Evolutionary conservation across 2,888 invertebrate genomes (phyloP), one percentile per base, ranked within the genome.

Genomic region (Drosophila fungiperda): DNA sequence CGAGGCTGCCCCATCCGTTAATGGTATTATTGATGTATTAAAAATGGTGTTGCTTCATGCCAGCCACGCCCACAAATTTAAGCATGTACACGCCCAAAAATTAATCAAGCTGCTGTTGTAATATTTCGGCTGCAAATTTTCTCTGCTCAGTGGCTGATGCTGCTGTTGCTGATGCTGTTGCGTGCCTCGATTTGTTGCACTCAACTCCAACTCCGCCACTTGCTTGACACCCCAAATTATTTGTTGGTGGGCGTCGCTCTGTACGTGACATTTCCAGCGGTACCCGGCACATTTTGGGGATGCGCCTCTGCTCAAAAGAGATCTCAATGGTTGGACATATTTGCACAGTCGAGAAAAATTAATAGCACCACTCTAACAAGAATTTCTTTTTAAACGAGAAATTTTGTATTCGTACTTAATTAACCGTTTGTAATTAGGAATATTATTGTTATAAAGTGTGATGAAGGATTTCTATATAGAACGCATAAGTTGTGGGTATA

Each of bases 51-150:
- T 88, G 79, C 77, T 67, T 58, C 59, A 53, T 26, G 50, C 49
- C 48, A 50, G 80, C 54, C 76, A 88, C 87, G 89, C 87, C 87
- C 90, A 86, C 87, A 80, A 80, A 82, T 80, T 90, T 86, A 71
- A 76, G 68, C 71, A 77, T 59, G 73, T 74, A 59, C 57, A 86
- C 90, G 87, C 87, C 87, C 72, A 55, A 69, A 79, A 89, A 90
- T 90, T 86, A 90, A 90, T 90, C 87, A 90, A 88, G 72, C 90
- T 86, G 71, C 90, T 89, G 87, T 80, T 86, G 83, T 78, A 82
- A 88, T 83, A 82, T 76, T 67, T 61, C 50, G 32, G 36, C 54
- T 61, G 53, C 35, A 45, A 55, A 33, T 58, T 54, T 53, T 35
- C 52, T 23, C 54, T 20, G 48, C 20, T 45, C 36, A 36, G 52